Evolutionary conservation across 2,113 vertebrate genomes (phyloP), one percentile per base, ranked within the genome.

Genomic region (Oncorhynchus clarkii): DNA sequence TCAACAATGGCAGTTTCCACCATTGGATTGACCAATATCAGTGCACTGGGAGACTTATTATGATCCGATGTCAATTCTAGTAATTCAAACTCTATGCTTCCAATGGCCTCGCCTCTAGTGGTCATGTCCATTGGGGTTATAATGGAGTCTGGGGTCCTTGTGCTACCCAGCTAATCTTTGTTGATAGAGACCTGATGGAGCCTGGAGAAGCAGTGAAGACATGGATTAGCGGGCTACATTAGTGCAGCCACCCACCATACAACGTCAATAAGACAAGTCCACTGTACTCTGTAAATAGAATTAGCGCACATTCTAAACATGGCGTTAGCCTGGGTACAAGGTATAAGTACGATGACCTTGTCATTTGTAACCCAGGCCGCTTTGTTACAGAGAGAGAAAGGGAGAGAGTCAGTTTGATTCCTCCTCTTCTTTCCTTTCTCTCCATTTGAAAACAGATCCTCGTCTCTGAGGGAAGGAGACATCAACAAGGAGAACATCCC

Each of bases 401-500:
- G 24, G 45, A 76, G 69, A 57, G 54, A 68, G 71, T 69, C 72
- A 2, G 27, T 79, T 67, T 82, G 65, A 76, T 69, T 84, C 81
- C 73, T 79, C 73, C 48, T n/a, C 7, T 12, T 13, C 24, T n/a
- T 3, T 24, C 75, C 73, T 82, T 49, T 66, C 48, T 64, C 13
- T 72, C 65, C 26, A 2, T 79, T 60, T 81, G 78, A 81, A 68
- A 76, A 57, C 77, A 87, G 89, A 81, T 66, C 78, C n/a, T 34
- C 31, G 11, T 83, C 80, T 22, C 18, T 78, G 86, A 93, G 94
- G 89, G 92, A 92, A 74, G 14, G 51, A 54, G 87, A 92, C 80
- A 67, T 92, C 90, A 95, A 98, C 90, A 99, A 99, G 88, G 96
- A 97, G 90, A 98, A 97, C 89, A 94, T 96, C 86, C 96, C 94